Evolutionary conservation across 2,797 vertebrate genomes (phyloP), one percentile per base, ranked within the genome.

Genomic region (Coregonus ussuriensis): DNA sequence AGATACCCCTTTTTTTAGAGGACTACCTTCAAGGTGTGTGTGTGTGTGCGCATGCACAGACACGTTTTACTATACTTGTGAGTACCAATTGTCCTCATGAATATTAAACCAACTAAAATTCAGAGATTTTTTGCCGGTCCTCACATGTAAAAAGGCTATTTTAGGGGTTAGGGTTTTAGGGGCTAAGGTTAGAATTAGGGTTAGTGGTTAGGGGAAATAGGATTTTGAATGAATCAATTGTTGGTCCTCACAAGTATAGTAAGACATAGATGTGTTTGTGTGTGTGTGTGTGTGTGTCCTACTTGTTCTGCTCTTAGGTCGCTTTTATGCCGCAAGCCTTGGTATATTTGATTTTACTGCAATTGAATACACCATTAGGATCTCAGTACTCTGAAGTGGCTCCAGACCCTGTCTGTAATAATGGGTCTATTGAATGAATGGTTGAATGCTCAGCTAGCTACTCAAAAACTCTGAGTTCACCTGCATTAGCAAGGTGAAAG

Each of bases 341-440:
- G 13, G 29, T 29, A 7, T 3, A 33, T 14, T 66, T 4, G 41
- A 35, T 56, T 6, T 35, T 33, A 16, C 25, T n/a, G 51, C 15
- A 16, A 7, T 86, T 75, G 79, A 76, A 54, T 77, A 72, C 37
- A 18, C 78, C 75, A 81, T 47, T 83, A 72, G 82, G 81, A 82
- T 87, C 77, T 88, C 80, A 83, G 84, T 87, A 82, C 82, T 86
- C 83, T 83, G 77, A 84, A 86, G 85, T 84, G 87, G 79, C 77
- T 82, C 82, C 37, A 66, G 70, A 82, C 84, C 54, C 78, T 77
- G 66, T 15, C 14, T 18, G 15, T 37, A 68, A 33, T 16, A 35
- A 7, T 3, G 33, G 13, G 29, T 68, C 3, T 35, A 6, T 37
- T 68, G 1, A 16, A 35, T 68, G 7, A 33, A 16, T 33, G 66